Evolutionary conservation across 2,888 invertebrate genomes (phyloP).

Genomic region (Dusona sp.): DNA sequence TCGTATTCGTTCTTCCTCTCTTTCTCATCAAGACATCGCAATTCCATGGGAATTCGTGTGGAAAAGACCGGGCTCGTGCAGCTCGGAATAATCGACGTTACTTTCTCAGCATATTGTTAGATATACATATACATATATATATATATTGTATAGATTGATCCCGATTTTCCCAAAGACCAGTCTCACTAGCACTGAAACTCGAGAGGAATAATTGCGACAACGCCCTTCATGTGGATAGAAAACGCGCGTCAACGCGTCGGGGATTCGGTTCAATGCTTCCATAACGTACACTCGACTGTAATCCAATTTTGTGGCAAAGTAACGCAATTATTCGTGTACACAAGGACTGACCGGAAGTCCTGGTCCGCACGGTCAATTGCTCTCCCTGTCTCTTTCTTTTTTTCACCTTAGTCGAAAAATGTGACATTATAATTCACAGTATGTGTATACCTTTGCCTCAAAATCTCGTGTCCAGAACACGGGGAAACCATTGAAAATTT

Average conservation of each 20-base stretch:
- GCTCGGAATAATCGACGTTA: slow-evolving; percentile 48
- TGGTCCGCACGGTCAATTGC: slow-evolving; percentile 64
- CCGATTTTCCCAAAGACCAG: slow-evolving; percentile 1
- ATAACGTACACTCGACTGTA: slow-evolving; percentile 79
- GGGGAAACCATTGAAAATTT: slow-evolving; percentile 57
- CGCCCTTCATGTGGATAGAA: slow-evolving; percentile 25
- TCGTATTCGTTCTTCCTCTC: slow-evolving; percentile 7
- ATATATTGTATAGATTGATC: neutral
- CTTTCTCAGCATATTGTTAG: slow-evolving; percentile 7
- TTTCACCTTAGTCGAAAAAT: slow-evolving; percentile 66
- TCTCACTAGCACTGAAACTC: slow-evolving; percentile 41
- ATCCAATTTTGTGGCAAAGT: slow-evolving; percentile 80
- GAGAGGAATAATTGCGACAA: slow-evolving; percentile 55
- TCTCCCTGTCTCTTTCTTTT: slow-evolving; percentile 29
- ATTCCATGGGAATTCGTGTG: slow-evolving; percentile 58
- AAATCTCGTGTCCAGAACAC: slow-evolving; percentile 25
- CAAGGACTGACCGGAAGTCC: slow-evolving; percentile 80
- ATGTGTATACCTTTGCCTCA: slow-evolving; percentile 28
- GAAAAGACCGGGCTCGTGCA: slow-evolving; percentile 54
- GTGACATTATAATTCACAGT: slow-evolving; percentile 28
- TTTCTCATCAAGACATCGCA: slow-evolving; percentile 26
- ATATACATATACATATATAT: slow-evolving; percentile 12
- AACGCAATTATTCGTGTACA: slow-evolving; percentile 78
- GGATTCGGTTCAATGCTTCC: slow-evolving; percentile 74
- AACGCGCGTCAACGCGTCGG: slow-evolving; percentile 24